Base-by-base conservation (phyloP, 2,888 invertebrate genomes). In the Tetranychus piercei region DNA sequence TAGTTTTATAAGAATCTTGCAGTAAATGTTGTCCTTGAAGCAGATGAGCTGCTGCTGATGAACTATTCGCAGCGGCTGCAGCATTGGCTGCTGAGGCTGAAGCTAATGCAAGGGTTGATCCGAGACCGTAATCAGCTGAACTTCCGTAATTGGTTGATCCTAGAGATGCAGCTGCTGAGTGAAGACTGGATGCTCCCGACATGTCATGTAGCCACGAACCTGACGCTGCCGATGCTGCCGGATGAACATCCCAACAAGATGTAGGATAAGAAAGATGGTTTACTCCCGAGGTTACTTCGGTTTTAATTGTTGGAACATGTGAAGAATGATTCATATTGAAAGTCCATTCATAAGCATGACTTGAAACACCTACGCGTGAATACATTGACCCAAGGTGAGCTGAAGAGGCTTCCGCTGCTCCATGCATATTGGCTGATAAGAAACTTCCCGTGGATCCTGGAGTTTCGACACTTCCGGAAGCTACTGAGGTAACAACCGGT, bases 281-380 rank as follows among this genome's bases (percentile, higher is more conserved):
- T 86, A 83, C 91, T 78, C 91, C 89, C 15, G 90, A 34, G 4
- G 80, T 75, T 81, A 92, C 91, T 78, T 91, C 89, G 18, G 90
- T 88, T 83, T 94, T 94, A 76, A 91, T 88, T 11, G 88, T 88
- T 44, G 88, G 87, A 65, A 79, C 79, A 79, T 87, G 86, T 0
- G 90, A 88, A 20, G 22, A 11, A 23, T 20, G 20, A 82, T 90
- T 90, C 23, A 92, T 89, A 83, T 93, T 92, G 84, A 94, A 94
- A 11, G 94, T 92, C 94, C 94, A 95, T 82, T 94, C 94, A 84
- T 95, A 95, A 0, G 93, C 92, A 81, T 94, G 92, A 8, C 81
- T 80, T 8, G 81, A 79, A 15, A 81, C 80, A 69, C 82, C 81
- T 73, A 84, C 83, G 77, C 94, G 86, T 0, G 93, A 90, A 83